Evolutionary conservation across 2,797 vertebrate genomes (phyloP), one percentile per base, ranked within the genome.

Genomic region (Hydrolagus colliei): DNA sequence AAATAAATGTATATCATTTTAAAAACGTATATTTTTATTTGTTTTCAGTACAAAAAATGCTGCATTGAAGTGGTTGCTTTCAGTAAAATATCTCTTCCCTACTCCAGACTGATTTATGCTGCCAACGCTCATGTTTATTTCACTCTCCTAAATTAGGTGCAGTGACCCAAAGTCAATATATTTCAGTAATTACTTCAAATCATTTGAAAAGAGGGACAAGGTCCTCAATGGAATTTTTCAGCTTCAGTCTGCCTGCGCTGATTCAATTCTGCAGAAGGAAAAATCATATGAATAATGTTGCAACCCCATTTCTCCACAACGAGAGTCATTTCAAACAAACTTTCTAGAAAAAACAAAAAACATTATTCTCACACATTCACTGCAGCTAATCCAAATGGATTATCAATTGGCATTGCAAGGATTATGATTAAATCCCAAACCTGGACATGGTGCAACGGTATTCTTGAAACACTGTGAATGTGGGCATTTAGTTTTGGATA

Each of bases 101-200:
- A n/a, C 75, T 20, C 10, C 20, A 20, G 41, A 77, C 8, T 61
- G 35, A 76, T 61, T 77, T 52, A 59, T 61, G 16, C 10, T 52
- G 52, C 18, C n/a, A 77, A 77, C 75, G 11, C 9, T 77, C 75
- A 61, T 61, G 13, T 61, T 59, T 77, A 77, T 77, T 77, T 77
- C 52, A 61, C 11, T 77, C 52, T 59, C 75, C 41, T 77, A 2
- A 77, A 59, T 59, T 77, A 77, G 18, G 41, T 77, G 52, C 52
- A 77, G 20, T 59, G 52, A 59, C 75, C n/a, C 75, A 61, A 59
- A 76, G 14, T 77, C 52, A 77, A 77, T 77, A 77, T 77, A n/a
- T 20, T 77, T 77, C 75, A 77, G 75, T 77, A 61, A 77, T n/a
- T n/a, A 77, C 75, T 61, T 77, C 75, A 77, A 59, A 77, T 59